Conservation (phyloP, 2,113 vertebrate species). For the Diglossa brunneiventris region DNA sequence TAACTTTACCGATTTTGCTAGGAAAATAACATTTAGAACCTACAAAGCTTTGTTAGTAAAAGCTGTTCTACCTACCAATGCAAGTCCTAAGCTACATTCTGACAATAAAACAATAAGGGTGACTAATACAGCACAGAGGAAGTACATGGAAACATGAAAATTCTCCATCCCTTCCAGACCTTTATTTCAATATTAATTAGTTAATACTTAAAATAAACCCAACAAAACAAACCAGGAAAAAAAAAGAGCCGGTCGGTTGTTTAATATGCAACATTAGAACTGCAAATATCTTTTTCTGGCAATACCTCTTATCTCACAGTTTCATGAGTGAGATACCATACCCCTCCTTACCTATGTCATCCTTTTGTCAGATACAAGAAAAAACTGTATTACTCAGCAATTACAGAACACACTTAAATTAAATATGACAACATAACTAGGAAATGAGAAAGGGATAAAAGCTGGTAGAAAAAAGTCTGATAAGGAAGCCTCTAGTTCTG, state of each 20-base stretch:
- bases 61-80: background rate
- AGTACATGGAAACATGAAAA: background rate
- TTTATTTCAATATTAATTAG: slow-evolving; percentile 30
- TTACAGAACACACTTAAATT: background rate
- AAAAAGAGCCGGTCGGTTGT: background rate
- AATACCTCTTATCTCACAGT: background rate
- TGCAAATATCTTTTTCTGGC: background rate
- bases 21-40: background rate
- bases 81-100: background rate
- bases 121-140: background rate
- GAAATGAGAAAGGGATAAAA: slow-evolving; percentile 14
- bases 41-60: background rate
- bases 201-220: background rate
- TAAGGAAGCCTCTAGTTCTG: background rate
- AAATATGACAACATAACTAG: background rate
- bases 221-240: too few relatives aligned
- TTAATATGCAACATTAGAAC: background rate
- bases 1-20: background rate
- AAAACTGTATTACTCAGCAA: background rate
- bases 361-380: background rate
- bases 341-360: background rate
- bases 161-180: background rate
- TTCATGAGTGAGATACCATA: background rate
- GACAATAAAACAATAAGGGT: background rate
- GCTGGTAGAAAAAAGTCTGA: background rate